Conservation (phyloP, 53 echinoderm and acorn worm species). For the Apostichopus leukothele region DNA sequence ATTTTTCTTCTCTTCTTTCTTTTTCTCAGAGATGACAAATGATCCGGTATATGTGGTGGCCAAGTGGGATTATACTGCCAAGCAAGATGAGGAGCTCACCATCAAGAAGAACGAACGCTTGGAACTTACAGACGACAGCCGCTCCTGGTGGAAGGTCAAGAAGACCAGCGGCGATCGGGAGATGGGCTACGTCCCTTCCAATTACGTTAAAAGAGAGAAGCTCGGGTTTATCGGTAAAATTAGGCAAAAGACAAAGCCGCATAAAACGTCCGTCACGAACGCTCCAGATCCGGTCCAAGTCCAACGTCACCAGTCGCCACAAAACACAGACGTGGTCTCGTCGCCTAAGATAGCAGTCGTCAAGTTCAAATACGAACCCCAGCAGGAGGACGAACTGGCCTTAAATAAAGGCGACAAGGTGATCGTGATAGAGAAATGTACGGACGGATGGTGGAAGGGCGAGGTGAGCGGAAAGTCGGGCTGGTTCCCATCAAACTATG, state of each 20-base stretch:
- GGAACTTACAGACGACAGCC: conserved; percentile 80
- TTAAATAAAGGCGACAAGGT: conserved; percentile 79
- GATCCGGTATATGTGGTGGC: conserved; percentile 94
- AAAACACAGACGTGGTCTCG: conserved; percentile 51
- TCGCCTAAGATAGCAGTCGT: conserved; percentile 66
- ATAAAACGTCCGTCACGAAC: conserved; percentile 29
- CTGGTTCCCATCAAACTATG: conserved; percentile 99
- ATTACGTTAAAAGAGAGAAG: conserved; percentile 92
- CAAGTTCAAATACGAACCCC: conserved; percentile 75
- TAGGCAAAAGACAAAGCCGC: conserved; percentile 32
- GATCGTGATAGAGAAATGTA: conserved; percentile 88
- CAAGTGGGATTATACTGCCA: conserved; percentile 98
- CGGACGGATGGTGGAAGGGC: conserved; percentile 99
- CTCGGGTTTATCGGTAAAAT: conserved; percentile 58
- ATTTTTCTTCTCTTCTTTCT: not conserved
- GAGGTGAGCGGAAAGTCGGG: conserved; percentile 77
- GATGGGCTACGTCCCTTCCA: conserved; percentile 93
- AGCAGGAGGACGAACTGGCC: conserved; percentile 80
- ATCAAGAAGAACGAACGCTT: conserved; percentile 89
- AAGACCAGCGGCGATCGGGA: conserved; percentile 62
- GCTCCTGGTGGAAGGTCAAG: conserved; percentile 97
- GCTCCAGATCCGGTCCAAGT: not conserved
- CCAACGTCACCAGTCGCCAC: conserved; percentile 40
- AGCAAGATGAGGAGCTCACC: conserved; percentile 90
- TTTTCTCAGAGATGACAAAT: conserved; percentile 86